Percentiles rank a stretch among this genome's conserved stretches.
Conservation (phyloP, 2,888 invertebrate species). For the Drymonia ruficornis region DNA sequence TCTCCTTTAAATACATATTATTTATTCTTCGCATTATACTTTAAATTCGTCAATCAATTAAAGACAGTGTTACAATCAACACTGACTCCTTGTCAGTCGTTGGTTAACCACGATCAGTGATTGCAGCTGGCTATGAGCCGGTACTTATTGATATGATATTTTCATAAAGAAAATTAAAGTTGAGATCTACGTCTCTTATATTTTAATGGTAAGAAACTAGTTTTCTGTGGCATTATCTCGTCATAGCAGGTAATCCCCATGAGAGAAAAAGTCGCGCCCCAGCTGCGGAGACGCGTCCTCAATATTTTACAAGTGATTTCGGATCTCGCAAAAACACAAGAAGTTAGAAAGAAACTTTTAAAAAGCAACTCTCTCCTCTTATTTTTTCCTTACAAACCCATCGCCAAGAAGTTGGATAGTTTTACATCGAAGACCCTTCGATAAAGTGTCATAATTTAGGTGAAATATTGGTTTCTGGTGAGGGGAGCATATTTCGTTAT, state of each 20-base stretch:
- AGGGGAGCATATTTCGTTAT: slow-evolving; percentile 63
- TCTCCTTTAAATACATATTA: too few relatives aligned
- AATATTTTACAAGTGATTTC: slow-evolving; percentile 72
- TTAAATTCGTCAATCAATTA: too few relatives aligned
- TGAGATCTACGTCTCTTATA: too few relatives aligned
- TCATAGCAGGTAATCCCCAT: slow-evolving; percentile 49
- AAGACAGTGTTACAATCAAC: too few relatives aligned
- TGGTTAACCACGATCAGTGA: too few relatives aligned
- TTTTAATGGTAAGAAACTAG: slow-evolving; percentile 21
- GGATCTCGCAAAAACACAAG: slow-evolving; percentile 68
- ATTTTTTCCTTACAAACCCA: slow-evolving; percentile 70
- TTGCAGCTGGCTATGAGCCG: too few relatives aligned
- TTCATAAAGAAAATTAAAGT: too few relatives aligned
- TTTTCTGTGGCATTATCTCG: slow-evolving; percentile 27
- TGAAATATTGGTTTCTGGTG: slow-evolving; percentile 70
- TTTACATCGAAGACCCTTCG: slow-evolving; percentile 74
- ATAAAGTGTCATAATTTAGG: slow-evolving; percentile 77
- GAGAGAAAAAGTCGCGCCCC: slow-evolving; percentile 57
- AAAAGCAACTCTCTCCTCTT: slow-evolving; percentile 62
- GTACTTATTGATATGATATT: not conserved
- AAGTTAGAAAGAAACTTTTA: slow-evolving; percentile 66
- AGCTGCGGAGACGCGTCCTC: slow-evolving; percentile 56
- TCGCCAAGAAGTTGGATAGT: slow-evolving; percentile 70
- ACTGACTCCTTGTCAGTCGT: too few relatives aligned
- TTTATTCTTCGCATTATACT: too few relatives aligned